Evolutionary conservation across 2,888 invertebrate genomes (phyloP).

Genomic region (Agonopterix arenella): DNA sequence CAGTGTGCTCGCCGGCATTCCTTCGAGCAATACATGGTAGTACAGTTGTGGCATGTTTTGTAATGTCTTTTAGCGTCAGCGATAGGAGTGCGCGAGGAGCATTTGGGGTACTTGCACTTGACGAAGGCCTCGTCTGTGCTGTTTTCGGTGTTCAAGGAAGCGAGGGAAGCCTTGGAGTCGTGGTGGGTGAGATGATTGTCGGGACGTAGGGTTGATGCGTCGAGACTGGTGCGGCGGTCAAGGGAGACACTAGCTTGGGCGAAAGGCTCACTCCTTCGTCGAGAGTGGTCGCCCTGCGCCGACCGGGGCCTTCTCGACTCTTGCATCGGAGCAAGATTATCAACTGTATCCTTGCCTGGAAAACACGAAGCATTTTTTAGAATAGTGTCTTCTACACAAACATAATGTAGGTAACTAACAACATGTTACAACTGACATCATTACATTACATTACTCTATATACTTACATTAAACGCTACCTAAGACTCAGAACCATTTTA

Average conservation of each 20-base stretch:
- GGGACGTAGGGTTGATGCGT: conserved; percentile 58
- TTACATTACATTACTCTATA: no score
- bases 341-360: conserved; percentile 77
- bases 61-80: conserved; percentile 88
- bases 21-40: conserved; percentile 94
- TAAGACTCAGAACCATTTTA: conserved; percentile 53
- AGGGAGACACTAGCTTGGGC: conserved; percentile 49
- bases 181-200: conserved; percentile 53
- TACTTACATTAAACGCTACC: not conserved
- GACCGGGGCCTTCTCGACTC: conserved; percentile 58
- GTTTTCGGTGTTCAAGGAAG: conserved; percentile 65
- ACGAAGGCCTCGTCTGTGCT: conserved; percentile 76
- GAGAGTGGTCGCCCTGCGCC: conserved; percentile 63
- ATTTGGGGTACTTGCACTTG: conserved; percentile 89
- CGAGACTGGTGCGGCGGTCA: conserved; percentile 79
- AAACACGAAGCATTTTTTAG: conserved; percentile 10
- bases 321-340: conserved; percentile 63
- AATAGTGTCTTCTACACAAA: no score
- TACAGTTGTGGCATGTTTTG: conserved; percentile 97
- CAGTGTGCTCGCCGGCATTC: conserved; percentile 94
- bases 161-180: conserved; percentile 63
- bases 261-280: conserved; percentile 61
- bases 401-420: no score
- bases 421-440: not conserved
- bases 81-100: conserved; percentile 82